Evolutionary conservation across 2,113 vertebrate species (phyloP).

Genomic region (Choloepus hoffmanni): DNA sequence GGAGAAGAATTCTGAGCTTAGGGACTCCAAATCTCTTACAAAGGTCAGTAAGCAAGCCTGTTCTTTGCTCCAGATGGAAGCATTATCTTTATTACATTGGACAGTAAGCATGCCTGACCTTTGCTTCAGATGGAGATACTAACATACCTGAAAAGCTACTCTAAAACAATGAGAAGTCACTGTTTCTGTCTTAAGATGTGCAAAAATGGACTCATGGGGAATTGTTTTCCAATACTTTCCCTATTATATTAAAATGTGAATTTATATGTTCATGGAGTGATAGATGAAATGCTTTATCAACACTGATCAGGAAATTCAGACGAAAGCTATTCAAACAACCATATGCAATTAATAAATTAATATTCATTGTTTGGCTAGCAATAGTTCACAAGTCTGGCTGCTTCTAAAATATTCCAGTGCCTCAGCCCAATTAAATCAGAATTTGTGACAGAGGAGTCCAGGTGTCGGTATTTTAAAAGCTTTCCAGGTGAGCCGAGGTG

Average conservation of each 20-base stretch:
- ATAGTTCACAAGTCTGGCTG: neutral
- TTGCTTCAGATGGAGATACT: neutral
- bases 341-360: neutral
- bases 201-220: neutral
- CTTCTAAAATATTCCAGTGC: neutral
- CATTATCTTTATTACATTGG: too few species aligned
- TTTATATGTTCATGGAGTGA: neutral
- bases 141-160: neutral
- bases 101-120: too few species aligned
- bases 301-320: neutral
- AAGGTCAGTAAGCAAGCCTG: neutral
- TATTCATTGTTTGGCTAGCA: neutral
- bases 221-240: neutral
- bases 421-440: neutral
- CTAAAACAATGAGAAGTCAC: neutral
- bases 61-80: too few species aligned
- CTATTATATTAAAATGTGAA: neutral
- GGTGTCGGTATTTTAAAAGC: neutral
- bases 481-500: neutral
- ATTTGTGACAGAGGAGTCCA: neutral
- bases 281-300: neutral
- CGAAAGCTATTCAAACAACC: neutral
- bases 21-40: neutral
- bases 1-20: neutral
- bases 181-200: neutral